Evolutionary conservation across 2,888 invertebrate species (phyloP).

Genomic region (Congeria kusceri): DNA sequence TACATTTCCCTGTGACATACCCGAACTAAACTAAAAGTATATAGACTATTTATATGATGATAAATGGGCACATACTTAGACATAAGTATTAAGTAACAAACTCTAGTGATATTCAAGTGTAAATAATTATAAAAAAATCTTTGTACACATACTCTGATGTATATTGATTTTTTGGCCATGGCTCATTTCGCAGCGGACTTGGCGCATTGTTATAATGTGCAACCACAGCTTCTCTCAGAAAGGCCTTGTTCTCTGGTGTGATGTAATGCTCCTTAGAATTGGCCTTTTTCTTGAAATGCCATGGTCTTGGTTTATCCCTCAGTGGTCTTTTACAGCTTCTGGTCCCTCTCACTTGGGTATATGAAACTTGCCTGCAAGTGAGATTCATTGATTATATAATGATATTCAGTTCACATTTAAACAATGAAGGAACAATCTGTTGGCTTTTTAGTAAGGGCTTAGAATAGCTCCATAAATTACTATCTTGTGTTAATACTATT

Average conservation of each 20-base stretch:
- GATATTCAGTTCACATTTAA: too few relatives aligned
- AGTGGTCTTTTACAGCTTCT: neutral
- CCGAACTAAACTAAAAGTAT: neutral
- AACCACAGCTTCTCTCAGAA: slow-evolving; percentile 87
- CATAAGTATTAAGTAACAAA: neutral
- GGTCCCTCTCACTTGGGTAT: neutral
- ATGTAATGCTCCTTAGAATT: slow-evolving; percentile 14
- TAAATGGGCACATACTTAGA: neutral
- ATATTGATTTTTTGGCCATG: slow-evolving; percentile 89
- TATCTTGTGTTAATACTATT: too few relatives aligned
- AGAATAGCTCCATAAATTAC: too few relatives aligned
- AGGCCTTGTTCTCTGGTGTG: slow-evolving; percentile 26
- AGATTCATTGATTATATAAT: too few relatives aligned
- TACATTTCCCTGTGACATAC: neutral
- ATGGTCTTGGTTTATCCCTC: slow-evolving; percentile 21
- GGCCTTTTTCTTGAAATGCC: slow-evolving; percentile 36
- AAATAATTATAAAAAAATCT: neutral
- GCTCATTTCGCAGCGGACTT: slow-evolving; percentile 88
- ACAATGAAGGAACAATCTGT: too few relatives aligned
- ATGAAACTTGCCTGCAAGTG: neutral
- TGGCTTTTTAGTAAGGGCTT: too few relatives aligned
- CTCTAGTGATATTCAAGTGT: neutral
- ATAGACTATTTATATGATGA: neutral
- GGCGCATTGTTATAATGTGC: slow-evolving; percentile 85
- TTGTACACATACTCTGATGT: slow-evolving; percentile 84